These are phyloP conservation scores for Pachydiplax longipennis DNA, from an alignment of 2,888 invertebrate species.

Conservation along the genomic window DNA sequence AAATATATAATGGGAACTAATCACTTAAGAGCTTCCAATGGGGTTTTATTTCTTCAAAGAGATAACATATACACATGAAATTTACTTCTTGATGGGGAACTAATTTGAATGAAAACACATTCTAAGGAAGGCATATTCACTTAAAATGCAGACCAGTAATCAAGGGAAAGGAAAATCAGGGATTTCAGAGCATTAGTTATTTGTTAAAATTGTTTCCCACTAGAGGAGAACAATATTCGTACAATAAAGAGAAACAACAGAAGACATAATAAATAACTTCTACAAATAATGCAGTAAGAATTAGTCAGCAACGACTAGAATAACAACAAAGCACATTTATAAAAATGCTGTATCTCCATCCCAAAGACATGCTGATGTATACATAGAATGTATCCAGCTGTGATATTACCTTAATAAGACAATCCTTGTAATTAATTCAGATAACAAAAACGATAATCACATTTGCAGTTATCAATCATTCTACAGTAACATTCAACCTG, in stretches of 20 bases:
- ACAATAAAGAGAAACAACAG: neutral
- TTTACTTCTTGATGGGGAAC: neutral
- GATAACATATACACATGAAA: neutral
- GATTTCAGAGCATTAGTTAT: neutral
- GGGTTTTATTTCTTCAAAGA: neutral
- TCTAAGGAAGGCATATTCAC: neutral
- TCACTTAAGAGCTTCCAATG: neutral
- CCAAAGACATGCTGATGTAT: neutral
- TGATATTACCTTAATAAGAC: neutral
- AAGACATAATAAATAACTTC: conserved; percentile 20
- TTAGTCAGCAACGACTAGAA: conserved; percentile 17
- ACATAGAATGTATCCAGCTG: neutral
- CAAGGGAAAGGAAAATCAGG: neutral
- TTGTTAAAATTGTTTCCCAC: neutral
- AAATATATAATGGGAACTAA: neutral
- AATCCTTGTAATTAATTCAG: neutral
- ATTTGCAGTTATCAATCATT: neutral
- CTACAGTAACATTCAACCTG: neutral
- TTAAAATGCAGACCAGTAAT: conserved; percentile 18
- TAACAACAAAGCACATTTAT: conserved; percentile 9
- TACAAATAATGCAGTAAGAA: conserved; percentile 7
- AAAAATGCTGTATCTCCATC: conserved; percentile 5
- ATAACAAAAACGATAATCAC: conserved; percentile 11
- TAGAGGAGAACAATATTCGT: neutral
- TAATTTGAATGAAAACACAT: neutral